Evolutionary conservation across 2,113 vertebrate species (phyloP).

Genomic region (Strigops habroptila): DNA sequence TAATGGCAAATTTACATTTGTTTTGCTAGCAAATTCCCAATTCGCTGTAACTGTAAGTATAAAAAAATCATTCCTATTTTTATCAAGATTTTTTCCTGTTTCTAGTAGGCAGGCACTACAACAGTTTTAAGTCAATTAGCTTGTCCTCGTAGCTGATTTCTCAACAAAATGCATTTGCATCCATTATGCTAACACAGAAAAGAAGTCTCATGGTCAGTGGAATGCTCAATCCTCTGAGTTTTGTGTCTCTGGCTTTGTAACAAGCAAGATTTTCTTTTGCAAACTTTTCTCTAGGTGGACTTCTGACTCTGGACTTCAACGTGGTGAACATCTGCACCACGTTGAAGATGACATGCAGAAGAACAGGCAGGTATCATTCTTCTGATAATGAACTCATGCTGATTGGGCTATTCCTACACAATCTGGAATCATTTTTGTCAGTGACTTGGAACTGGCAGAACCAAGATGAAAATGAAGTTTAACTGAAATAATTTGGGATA

Average conservation of each 20-base stretch:
- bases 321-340: too few species aligned
- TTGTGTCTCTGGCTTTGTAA: background rate
- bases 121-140: background rate
- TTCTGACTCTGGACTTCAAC: too few species aligned
- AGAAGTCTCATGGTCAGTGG: background rate
- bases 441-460: background rate
- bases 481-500: background rate
- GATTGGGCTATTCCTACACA: background rate
- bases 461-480: background rate
- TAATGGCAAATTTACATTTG: background rate
- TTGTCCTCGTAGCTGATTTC: background rate
- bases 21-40: background rate
- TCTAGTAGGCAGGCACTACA: background rate
- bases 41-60: background rate
- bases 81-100: background rate
- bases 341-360: background rate
- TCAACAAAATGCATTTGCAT: background rate
- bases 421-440: background rate
- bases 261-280: background rate
- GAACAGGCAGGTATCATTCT: background rate
- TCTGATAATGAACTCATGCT: background rate
- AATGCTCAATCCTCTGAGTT: background rate
- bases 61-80: constrained; percentile 3
- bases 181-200: background rate
- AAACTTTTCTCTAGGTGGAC: background rate